A percentile compares a stretch with the other conserved stretches of the same genome.
phyloP scores from a whole-genome alignment of 92 coral and sea anemone species.

The Actinostola sp. region DNA sequence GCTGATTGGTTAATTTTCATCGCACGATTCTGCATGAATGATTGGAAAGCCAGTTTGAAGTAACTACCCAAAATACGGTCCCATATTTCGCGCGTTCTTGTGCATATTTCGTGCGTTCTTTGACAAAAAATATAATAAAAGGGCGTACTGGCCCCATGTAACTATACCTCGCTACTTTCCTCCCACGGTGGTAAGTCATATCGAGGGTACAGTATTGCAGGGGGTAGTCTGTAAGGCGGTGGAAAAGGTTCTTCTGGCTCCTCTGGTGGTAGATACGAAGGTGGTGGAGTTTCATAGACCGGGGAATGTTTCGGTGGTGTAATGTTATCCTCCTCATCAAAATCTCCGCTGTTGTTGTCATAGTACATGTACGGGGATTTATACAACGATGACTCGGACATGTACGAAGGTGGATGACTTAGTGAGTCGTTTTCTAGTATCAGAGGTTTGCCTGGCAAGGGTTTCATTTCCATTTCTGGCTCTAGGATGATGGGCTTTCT shows the following conservation, averaged over 20 bases:
- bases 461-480: slow-evolving; percentile 82
- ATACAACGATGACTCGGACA: slow-evolving; percentile 77
- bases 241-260: slow-evolving; percentile 63
- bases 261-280: slow-evolving; percentile 46
- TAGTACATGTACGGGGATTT: slow-evolving; percentile 54
- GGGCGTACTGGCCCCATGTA: neutral
- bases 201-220: slow-evolving; percentile 35
- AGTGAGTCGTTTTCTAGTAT: slow-evolving; percentile 89
- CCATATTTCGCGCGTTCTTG: too few relatives aligned
- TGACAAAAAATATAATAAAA: neutral
- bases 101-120: too few relatives aligned
- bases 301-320: slow-evolving; percentile 66
- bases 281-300: slow-evolving; percentile 81
- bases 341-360: slow-evolving; percentile 60
- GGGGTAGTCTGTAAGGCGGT: slow-evolving; percentile 84
- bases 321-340: slow-evolving; percentile 72
- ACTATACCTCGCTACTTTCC: slow-evolving; percentile 42
- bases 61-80: too few relatives aligned
- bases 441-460: slow-evolving; percentile 80
- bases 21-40: too few relatives aligned
- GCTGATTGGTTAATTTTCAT: too few relatives aligned
- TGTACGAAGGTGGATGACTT: slow-evolving; percentile 77
- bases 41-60: too few relatives aligned
- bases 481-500: slow-evolving; percentile 89
- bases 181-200: slow-evolving; percentile 44